These are phyloP conservation scores for Oscheius sp. DNA, from an alignment of 2,888 invertebrate genomes.

Conservation along the genomic window DNA sequence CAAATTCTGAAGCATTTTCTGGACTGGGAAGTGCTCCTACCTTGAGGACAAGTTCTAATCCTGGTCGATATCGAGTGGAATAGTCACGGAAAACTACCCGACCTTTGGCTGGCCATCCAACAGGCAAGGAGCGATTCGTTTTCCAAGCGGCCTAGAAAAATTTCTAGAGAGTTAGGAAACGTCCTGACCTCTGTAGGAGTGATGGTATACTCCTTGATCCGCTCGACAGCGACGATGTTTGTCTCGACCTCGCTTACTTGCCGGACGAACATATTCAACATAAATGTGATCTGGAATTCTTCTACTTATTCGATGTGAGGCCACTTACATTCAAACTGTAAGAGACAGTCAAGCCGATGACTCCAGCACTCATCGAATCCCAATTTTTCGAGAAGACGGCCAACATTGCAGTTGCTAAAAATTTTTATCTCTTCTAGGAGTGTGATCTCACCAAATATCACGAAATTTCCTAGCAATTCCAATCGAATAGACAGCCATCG, in stretches of 20 bases:
- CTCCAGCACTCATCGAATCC: constrained; percentile 73
- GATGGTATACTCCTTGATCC: constrained; percentile 75
- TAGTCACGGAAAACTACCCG: constrained; percentile 51
- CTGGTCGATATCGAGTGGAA: constrained; percentile 81
- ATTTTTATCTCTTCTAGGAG: too few relatives aligned
- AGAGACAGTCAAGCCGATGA: constrained; percentile 77
- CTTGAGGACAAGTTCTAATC: constrained; percentile 77
- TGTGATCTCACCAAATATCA: constrained; percentile 45
- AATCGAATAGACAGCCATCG: constrained; percentile 53
- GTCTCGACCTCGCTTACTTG: constrained; percentile 97
- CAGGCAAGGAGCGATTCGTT: constrained; percentile 36
- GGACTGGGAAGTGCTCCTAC: constrained; percentile 7
- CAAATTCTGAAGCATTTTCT: constrained; percentile 73
- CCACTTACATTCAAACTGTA: constrained; percentile 74
- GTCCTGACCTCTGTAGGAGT: constrained; percentile 57
- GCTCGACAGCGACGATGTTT: constrained; percentile 94
- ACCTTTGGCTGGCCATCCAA: constrained; percentile 56
- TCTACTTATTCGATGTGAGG: neutral
- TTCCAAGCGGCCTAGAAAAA: constrained; percentile 52
- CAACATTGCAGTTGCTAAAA: constrained; percentile 49
- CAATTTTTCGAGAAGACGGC: constrained; percentile 54
- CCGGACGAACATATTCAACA: constrained; percentile 92
- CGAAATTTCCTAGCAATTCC: constrained; percentile 57
- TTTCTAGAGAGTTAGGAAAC: neutral
- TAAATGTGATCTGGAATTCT: constrained; percentile 85